Base-by-base conservation (phyloP, 1,140 invertebrate species). In the Pachyrhynchus sulphureomaculatus region DNA sequence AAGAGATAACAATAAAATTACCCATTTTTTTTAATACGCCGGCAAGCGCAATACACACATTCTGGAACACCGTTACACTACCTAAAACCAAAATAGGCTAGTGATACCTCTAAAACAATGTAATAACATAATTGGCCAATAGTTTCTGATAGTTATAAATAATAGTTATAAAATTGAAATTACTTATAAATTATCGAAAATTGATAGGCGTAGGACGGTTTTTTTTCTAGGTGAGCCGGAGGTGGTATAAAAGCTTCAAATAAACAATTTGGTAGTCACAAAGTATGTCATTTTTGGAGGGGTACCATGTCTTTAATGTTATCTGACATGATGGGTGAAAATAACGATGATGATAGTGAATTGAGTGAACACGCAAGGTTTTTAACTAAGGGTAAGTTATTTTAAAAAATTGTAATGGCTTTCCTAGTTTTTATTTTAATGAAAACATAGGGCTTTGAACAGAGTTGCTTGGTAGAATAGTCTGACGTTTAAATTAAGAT, bases 341-440 rank as follows among this genome's bases (percentile, higher is more conserved):
- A 79, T 64, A 81, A 83, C 73, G 83, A 83, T 70, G 83, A 83
- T 49, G 84, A 86, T 70, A 86, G 84, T 67, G 85, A 86, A 62
- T 78, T 86, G 48, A 86, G 84, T 55, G 84, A 85, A 68, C 82
- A 83, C 2, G 83, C 83, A 33, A 80, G 84, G 67, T 86, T 86
- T 68, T 77, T 86, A 61, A 84, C 84, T 20, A 86, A 86, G 75
- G 84, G 84, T 80, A 55, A 68, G 61, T 41, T 42, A 5, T 41
- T n/a, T 15, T 10, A 21, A 15, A n/a, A n/a, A n/a, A n/a, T n/a
- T n/a, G n/a, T n/a, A n/a, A n/a, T n/a, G n/a, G n/a, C n/a, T n/a
- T 15, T 41, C 15, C 15, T 41, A 41, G 15, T 12, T 41, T 9
- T 41, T 12, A 17, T 29, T 47, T 32, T 34, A n/a, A 34, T 51